These are phyloP conservation scores for Eurosta solidaginis DNA, from an alignment of 1,140 invertebrate species.

Conservation along the genomic window DNA sequence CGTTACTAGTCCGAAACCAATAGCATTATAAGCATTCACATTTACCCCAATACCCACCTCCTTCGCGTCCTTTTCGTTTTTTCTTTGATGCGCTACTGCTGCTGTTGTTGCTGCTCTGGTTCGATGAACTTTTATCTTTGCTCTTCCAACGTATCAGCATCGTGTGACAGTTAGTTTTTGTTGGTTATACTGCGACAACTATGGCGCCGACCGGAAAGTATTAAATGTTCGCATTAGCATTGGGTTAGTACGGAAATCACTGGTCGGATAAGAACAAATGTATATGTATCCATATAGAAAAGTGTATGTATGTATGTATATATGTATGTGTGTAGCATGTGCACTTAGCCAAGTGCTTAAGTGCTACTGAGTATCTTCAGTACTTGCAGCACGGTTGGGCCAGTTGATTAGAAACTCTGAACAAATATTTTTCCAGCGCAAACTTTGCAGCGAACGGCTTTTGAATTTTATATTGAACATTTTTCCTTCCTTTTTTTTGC, in stretches of 20 bases:
- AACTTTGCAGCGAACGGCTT: background rate
- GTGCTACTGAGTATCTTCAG: background rate
- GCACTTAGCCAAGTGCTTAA: background rate
- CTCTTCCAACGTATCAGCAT: constrained; percentile 67
- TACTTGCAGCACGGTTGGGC: background rate
- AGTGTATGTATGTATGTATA: background rate
- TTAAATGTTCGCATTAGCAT: constrained; percentile 5
- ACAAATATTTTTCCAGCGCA: background rate
- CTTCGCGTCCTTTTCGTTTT: constrained; percentile 65
- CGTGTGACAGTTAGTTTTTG: constrained; percentile 21
- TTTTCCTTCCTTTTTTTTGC: background rate
- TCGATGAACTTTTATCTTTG: constrained; percentile 64
- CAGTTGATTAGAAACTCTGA: constrained; percentile 2
- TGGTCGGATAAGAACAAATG: background rate
- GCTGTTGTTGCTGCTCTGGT: constrained; percentile 43
- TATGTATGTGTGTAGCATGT: background rate
- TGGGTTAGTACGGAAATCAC: constrained; percentile 9
- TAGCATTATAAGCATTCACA: constrained; percentile 3
- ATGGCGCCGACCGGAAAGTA: constrained; percentile 15
- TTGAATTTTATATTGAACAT: background rate
- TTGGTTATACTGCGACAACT: background rate
- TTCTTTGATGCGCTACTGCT: constrained; percentile 62
- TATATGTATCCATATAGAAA: background rate
- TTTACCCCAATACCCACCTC: constrained; percentile 45
- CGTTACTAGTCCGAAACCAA: background rate